phyloP scores from a whole-genome alignment of 1,140 invertebrate species.

The Bombus huntii region DNA sequence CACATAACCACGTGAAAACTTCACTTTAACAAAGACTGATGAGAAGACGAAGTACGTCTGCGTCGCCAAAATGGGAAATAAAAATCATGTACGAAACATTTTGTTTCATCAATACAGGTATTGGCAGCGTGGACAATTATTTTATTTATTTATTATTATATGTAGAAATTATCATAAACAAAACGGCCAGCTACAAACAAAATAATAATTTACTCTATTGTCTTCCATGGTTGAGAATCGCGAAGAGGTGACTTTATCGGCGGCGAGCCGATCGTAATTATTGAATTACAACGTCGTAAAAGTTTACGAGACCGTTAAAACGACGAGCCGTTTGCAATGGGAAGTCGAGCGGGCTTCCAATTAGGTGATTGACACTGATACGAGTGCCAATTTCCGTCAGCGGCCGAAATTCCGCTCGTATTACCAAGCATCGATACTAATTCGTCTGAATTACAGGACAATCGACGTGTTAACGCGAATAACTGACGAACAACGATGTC shows the following conservation, averaged over 20 bases:
- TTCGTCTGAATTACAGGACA: slow-evolving; percentile 19
- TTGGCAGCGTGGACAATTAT: neutral
- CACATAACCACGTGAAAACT: too few species aligned
- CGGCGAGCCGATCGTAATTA: neutral
- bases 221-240: neutral
- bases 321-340: neutral
- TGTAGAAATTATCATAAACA: neutral
- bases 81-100: neutral
- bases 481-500: neutral
- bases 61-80: neutral
- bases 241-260: neutral
- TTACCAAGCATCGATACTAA: slow-evolving; percentile 39
- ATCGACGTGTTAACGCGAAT: slow-evolving; percentile 35
- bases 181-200: neutral
- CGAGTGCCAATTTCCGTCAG: slow-evolving; percentile 34
- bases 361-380: slow-evolving; percentile 40
- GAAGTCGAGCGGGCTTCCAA: neutral
- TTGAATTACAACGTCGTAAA: slow-evolving; percentile 3
- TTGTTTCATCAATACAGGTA: neutral
- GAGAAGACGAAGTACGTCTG: neutral
- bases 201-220: slow-evolving; percentile 31
- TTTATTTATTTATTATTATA: neutral
- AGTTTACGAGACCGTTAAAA: slow-evolving; percentile 5
- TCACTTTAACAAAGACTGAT: neutral
- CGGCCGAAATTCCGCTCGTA: neutral